These are phyloP conservation scores for Schizotus pectinicornis DNA, from an alignment of 2,888 invertebrate genomes.

Conservation along the genomic window DNA sequence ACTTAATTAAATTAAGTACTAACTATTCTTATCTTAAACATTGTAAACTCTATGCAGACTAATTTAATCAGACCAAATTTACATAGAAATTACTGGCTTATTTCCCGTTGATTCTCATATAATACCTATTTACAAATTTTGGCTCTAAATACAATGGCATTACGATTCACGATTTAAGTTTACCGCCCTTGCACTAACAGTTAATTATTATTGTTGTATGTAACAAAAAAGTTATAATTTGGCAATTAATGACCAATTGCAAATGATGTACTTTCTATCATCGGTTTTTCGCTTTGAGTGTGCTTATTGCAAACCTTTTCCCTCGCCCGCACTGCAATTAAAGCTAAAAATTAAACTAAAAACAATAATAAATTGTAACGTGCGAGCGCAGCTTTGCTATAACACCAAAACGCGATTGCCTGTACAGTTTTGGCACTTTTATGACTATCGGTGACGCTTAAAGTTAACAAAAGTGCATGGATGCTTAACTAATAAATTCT, in stretches of 20 bases:
- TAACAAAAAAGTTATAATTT: constrained; percentile 6
- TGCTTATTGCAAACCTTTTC: constrained; percentile 59
- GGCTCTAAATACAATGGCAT: not conserved
- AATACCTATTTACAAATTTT: constrained; percentile 1
- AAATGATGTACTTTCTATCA: no score
- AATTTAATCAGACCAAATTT: not conserved
- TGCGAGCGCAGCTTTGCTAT: constrained; percentile 24
- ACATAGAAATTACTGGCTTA: constrained; percentile 16
- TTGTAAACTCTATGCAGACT: not conserved
- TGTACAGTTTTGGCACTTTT: constrained; percentile 14
- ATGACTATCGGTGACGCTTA: constrained; percentile 6
- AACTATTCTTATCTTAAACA: constrained; percentile 8
- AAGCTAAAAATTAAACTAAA: constrained; percentile 25
- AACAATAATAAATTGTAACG: constrained; percentile 17
- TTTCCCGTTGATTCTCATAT: constrained; percentile 18
- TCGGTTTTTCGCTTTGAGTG: constrained; percentile 54
- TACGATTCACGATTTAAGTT: not conserved
- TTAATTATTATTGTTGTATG: no score
- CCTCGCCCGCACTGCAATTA: constrained; percentile 55
- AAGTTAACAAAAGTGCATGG: not conserved
- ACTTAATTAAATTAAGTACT: not conserved
- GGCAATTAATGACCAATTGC: constrained; percentile 9
- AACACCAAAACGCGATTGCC: no score
- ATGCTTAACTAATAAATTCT: constrained; percentile 5
- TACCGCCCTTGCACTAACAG: no score